Percentiles rank a stretch among this genome's conserved stretches.
Conservation (phyloP, 2,797 vertebrate genomes). For the Poeciliopsis infans region DNA sequence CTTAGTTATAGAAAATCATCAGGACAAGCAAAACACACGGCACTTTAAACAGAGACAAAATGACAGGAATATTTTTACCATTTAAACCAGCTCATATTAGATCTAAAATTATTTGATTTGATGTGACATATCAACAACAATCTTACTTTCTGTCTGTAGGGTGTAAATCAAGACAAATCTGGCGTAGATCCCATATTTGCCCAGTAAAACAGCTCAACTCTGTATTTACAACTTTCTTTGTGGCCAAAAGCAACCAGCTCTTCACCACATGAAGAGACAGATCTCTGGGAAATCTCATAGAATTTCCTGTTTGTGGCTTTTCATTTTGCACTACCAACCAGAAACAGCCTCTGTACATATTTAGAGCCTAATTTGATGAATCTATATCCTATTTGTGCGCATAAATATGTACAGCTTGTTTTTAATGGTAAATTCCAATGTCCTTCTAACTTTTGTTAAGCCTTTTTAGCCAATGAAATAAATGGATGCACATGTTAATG, state of each 20-base stretch:
- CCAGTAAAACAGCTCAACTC: constrained; percentile 36
- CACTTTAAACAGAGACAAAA: neutral
- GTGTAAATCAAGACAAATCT: constrained; percentile 19
- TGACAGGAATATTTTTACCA: neutral
- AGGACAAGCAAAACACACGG: neutral
- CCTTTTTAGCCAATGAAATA: constrained; percentile 52
- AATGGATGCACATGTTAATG: constrained; percentile 64
- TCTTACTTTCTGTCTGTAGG: neutral
- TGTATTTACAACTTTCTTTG: constrained; percentile 64
- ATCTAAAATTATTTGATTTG: neutral
- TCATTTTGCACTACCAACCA: constrained; percentile 32
- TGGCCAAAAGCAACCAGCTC: constrained; percentile 40
- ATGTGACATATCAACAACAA: neutral
- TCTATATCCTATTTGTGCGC: constrained; percentile 10
- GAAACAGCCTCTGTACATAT: constrained; percentile 34
- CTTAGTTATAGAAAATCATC: neutral
- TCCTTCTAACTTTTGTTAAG: constrained; percentile 65
- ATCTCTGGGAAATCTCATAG: constrained; percentile 63
- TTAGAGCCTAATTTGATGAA: constrained; percentile 15
- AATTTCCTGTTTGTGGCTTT: constrained; percentile 71
- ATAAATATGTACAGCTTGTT: constrained; percentile 5
- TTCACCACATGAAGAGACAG: constrained; percentile 55
- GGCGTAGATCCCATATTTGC: constrained; percentile 40
- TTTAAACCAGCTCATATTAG: neutral
- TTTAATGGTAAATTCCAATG: constrained; percentile 62